Evolutionary conservation across 2,113 vertebrate genomes (phyloP), one percentile per base, ranked within the genome.

Genomic region (Gulo gulo): DNA sequence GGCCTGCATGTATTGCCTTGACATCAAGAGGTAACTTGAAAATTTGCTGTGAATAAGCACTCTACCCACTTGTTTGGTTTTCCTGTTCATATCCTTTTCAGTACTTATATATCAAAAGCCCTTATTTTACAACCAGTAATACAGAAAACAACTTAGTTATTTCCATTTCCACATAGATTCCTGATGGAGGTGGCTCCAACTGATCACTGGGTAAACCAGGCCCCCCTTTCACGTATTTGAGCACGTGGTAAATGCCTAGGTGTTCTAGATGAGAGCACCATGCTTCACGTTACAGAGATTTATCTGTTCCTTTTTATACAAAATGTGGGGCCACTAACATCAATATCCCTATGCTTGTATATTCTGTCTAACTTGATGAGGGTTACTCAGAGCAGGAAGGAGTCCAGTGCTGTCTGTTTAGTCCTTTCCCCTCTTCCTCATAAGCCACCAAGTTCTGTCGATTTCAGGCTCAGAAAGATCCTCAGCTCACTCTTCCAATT

Each of bases 41-140:
- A 73, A 74, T 86, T 63, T 97, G 65, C 73, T 73, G 29, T 67
- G n/a, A 96, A 45, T 16, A 74, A 36, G 36, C 29, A 91, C 55
- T 6, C 3, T 6, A 80, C 4, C 18, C 34, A 81, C 42, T 73
- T 83, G 45, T 20, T 90, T 36, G 4, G 24, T 87, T 94, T 82
- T 52, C 34, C n/a, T 83, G 2, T 50, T 94, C 63, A 10, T 34
- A 73, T 73, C 52, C 18, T 65, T 78, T 87, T 61, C 80, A 10
- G 1, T 42, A 36, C 94, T 87, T 94, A 42, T 63, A 76, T 47
- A 92, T 86, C 34, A 83, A 95, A 97, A 93, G 39, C 10, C 93
- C 78, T 47, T 69, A 86, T 90, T 97, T 95, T 69, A 95, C 94
- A 98, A 95, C 93, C 82, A 96, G 95, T 61, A 94, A 91, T 88